A percentile compares a stretch with the other conserved stretches of the same genome.
Evolutionary conservation across 2,888 invertebrate genomes (phyloP).

Genomic region (Scaptomyza flava): DNA sequence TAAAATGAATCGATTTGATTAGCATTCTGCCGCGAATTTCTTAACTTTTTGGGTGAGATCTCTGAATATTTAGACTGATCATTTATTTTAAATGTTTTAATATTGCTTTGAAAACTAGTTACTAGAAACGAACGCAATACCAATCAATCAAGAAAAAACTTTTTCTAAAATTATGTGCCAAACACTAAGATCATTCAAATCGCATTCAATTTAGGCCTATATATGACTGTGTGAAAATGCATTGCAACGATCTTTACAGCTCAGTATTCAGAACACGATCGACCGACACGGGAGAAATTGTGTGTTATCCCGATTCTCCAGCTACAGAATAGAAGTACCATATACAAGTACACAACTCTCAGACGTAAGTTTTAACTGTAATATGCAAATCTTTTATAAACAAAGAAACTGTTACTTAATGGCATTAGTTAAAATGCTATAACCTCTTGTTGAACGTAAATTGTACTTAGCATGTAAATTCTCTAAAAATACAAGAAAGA

Average conservation of each 20-base stretch:
- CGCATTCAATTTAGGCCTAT: slow-evolving; percentile 18
- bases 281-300: neutral
- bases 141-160: slow-evolving; percentile 15
- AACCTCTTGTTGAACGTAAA: slow-evolving; percentile 78
- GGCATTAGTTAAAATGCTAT: slow-evolving; percentile 69
- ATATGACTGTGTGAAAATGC: slow-evolving; percentile 12
- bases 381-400: slow-evolving; percentile 66
- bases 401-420: slow-evolving; percentile 72
- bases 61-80: slow-evolving; percentile 58
- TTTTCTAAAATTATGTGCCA: slow-evolving; percentile 11
- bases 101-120: slow-evolving; percentile 16
- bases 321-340: slow-evolving; percentile 34
- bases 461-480: slow-evolving; percentile 67
- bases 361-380: slow-evolving; percentile 77
- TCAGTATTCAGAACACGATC: slow-evolving; percentile 56
- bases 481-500: slow-evolving; percentile 23
- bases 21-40: slow-evolving; percentile 27
- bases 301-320: neutral
- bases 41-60: slow-evolving; percentile 31
- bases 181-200: neutral
- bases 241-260: slow-evolving; percentile 58
- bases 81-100: slow-evolving; percentile 32
- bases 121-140: slow-evolving; percentile 10
- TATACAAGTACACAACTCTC: slow-evolving; percentile 66
- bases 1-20: slow-evolving; percentile 9